Evolutionary conservation across 2,113 vertebrate genomes (phyloP).

Genomic region (Paracyprichromis sp.): DNA sequence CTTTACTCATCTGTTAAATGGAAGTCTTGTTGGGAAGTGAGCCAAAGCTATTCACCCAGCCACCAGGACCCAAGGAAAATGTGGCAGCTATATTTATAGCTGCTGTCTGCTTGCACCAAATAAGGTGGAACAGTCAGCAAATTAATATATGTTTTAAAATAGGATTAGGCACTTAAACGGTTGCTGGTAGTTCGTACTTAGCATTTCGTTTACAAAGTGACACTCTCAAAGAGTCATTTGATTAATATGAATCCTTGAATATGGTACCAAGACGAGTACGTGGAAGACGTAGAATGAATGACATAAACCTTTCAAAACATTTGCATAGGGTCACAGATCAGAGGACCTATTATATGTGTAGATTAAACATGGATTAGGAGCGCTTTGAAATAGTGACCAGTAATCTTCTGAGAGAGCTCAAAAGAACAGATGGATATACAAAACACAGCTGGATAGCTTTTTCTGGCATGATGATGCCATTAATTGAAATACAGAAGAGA

Average conservation of each 20-base stretch:
- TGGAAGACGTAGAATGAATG: background rate
- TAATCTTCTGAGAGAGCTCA: conserved; percentile 54
- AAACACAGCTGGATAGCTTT: background rate
- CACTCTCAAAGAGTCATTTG: background rate
- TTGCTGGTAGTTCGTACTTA: background rate
- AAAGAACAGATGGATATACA: conserved; percentile 55
- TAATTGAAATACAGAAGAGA: background rate
- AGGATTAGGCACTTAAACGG: background rate
- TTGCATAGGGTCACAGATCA: background rate
- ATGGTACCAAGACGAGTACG: background rate
- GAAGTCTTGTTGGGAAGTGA: conserved; percentile 48
- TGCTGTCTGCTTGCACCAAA: background rate
- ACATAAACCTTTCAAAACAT: background rate
- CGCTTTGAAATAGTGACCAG: conserved; percentile 45
- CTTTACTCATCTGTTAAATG: conserved; percentile 66
- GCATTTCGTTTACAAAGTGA: background rate
- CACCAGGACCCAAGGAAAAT: conserved; percentile 28
- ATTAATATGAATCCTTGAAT: background rate
- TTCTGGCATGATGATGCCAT: background rate
- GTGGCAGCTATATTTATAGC: conserved; percentile 39
- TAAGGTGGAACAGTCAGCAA: conserved; percentile 24
- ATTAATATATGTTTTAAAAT: conserved; percentile 5
- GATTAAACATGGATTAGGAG: conserved; percentile 65
- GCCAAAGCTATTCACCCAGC: conserved; percentile 44
- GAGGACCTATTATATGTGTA: conserved; percentile 17